Base-by-base conservation (phyloP, 2,797 vertebrate genomes). In the Aselliscus stoliczkanus region DNA sequence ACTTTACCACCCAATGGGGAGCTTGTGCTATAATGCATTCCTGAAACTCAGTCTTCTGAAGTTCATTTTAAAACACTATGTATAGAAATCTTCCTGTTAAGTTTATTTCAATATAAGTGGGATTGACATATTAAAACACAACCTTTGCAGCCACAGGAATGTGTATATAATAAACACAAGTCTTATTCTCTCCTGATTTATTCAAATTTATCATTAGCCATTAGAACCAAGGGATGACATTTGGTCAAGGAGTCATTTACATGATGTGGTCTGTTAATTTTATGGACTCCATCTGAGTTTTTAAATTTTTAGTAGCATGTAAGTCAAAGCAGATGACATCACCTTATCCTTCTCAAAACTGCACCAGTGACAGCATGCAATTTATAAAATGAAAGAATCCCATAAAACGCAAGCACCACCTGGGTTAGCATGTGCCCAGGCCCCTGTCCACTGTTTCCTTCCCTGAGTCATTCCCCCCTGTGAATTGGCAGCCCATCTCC, bases 401-500 rank as follows among this genome's bases (percentile, higher is more conserved):
- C 84, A 50, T 80, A 76, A 37, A 85, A 77, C 90, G 11, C 1
- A 0, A 60, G 52, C n/a, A 21, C 42, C 4, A 29, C 65, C 50
- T 37, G 1, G 70, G 82, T 15, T n/a, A 56, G 4, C 44, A 1
- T 0, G 50, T 2, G 18, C 21, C 15, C 37, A 4, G 27, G 54
- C n/a, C 34, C 27, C 67, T 18, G 8, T 62, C 92, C 65, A 8
- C 5, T 0, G 2, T 84, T 56, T 81, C 58, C 27, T 34, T 34
- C 69, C 75, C 88, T 86, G 85, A 62, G 34, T 92, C 93, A 29
- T 21, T 67, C 85, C 69, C 87, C 86, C 10, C 11, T 34, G 72
- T 85, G 93, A 94, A 31, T 64, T 92, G 93, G 96, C 96, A 92
- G 64, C 39, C 76, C 62, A 25, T 62, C 75, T 84, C 93, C 90